These are phyloP conservation scores for Oryzias dopingdopingensis DNA, from an alignment of 2,797 vertebrate genomes.

Conservation along the genomic window DNA sequence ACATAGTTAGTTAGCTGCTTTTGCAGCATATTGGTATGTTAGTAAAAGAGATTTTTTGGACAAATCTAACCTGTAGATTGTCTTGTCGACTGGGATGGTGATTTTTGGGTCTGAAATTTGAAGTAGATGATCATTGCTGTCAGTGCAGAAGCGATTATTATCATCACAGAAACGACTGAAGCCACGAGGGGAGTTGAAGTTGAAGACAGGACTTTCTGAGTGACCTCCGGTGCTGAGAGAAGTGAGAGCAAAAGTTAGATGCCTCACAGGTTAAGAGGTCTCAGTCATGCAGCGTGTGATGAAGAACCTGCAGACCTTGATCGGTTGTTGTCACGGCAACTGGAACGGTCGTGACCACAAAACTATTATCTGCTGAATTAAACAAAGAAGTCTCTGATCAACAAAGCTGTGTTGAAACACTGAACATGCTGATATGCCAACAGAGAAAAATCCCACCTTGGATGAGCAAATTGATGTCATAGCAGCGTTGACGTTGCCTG, in stretches of 20 bases:
- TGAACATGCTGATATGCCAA: neutral
- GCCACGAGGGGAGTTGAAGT: neutral
- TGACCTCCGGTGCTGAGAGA: constrained; percentile 2
- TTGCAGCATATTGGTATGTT: neutral
- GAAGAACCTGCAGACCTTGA: constrained; percentile 20
- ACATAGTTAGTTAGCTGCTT: neutral
- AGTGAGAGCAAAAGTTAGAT: neutral
- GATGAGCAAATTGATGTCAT: constrained; percentile 34
- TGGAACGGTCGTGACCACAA: neutral
- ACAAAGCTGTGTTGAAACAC: neutral
- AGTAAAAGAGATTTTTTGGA: neutral
- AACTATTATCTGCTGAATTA: neutral
- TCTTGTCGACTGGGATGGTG: neutral
- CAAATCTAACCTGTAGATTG: constrained; percentile 32
- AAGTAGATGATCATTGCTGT: constrained; percentile 21
- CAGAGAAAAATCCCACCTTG: constrained; percentile 35
- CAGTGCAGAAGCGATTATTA: constrained; percentile 4
- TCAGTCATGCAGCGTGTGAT: neutral
- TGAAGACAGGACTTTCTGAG: fast-evolving
- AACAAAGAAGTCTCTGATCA: constrained; percentile 10
- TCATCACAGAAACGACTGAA: neutral
- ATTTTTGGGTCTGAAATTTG: constrained; percentile 13
- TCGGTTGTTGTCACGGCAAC: neutral
- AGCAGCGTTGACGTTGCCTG: constrained; percentile 30
- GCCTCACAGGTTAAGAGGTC: neutral